Base-by-base conservation (phyloP, 2,888 invertebrate species). In the Adelphocoris suturalis region DNA sequence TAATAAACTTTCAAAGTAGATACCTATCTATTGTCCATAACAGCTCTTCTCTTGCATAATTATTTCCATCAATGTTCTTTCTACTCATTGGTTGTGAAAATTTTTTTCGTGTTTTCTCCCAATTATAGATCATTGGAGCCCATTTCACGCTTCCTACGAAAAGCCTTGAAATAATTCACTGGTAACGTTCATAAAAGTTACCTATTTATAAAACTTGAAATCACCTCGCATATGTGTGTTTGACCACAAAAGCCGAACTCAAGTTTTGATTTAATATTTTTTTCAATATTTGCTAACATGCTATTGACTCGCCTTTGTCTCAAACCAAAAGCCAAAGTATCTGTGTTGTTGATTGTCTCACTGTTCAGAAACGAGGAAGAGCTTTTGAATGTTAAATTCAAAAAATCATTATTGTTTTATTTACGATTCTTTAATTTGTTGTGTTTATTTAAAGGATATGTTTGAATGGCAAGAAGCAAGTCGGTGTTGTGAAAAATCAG, bases 51-150 rank as follows among this genome's bases (percentile, higher is more conserved):
- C 23, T 68, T 68, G 23, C 27, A 1, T 68, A 68, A 68, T 68
- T 12, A 23, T 68, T 23, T 23, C 23, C 19, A 68, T 68, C 23
- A 23, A 68, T 27, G 12, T 37, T 23, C 11, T 68, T 52, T 52
- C 52, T 52, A 52, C 2, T 14, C 52, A 52, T 52, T 52, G 19
- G 11, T 57, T 57, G 57, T 61, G 61, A 68, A 3, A 68, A 27
- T 23, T 46, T 46, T 37, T 78, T 46, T 14, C 46, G 12, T 78
- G 78, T 82, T 81, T 81, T 48, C 13, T n/a, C 55, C 3, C 47
- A 9, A 52, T 52, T 82, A 1, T 52, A 52, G 82, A 82, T 52
- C 52, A 82, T 52, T 82, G 82, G 52, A 82, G 47, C 82, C 82
- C 48, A 12, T 23, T 23, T 52, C 11, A 48, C 81, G 7, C 23